These are phyloP conservation scores for Vombatus ursinus DNA, from an alignment of 2,113 vertebrate species.

Conservation along the genomic window DNA sequence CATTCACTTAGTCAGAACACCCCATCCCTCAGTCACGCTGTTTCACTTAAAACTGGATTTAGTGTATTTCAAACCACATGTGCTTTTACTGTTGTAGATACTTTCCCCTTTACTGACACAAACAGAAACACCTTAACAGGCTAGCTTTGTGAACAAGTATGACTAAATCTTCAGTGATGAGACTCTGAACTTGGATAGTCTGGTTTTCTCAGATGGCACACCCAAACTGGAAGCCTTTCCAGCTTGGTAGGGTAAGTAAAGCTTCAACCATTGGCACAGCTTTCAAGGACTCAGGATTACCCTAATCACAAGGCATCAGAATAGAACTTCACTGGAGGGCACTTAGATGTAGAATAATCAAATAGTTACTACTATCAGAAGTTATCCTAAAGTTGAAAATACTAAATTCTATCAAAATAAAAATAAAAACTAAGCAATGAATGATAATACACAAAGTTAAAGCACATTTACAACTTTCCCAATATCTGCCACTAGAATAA, in stretches of 20 bases:
- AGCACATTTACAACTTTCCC: not conserved
- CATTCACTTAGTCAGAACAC: not conserved
- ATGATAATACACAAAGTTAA: not conserved
- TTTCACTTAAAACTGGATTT: not conserved
- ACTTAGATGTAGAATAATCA: not conserved
- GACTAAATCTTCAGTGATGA: not conserved
- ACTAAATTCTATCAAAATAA: not conserved
- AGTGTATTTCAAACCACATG: not conserved
- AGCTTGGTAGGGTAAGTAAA: not conserved
- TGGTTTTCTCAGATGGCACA: not conserved
- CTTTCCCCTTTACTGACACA: not conserved
- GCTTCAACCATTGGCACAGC: not conserved
- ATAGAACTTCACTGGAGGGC: not conserved
- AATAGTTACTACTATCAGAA: not conserved
- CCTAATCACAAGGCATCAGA: not conserved
- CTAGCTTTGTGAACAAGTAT: not conserved
- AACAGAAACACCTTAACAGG: not conserved
- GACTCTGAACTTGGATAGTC: not conserved
- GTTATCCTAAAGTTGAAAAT: not conserved
- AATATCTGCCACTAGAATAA: not conserved
- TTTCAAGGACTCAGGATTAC: not conserved
- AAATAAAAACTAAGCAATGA: not conserved
- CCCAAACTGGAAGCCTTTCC: not conserved
- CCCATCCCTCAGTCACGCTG: not conserved
- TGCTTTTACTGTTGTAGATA: not conserved